Percentiles rank a stretch among this genome's conserved stretches.
Conservation (phyloP, 1,140 invertebrate genomes). For the Ceratosolen fusciceps region DNA sequence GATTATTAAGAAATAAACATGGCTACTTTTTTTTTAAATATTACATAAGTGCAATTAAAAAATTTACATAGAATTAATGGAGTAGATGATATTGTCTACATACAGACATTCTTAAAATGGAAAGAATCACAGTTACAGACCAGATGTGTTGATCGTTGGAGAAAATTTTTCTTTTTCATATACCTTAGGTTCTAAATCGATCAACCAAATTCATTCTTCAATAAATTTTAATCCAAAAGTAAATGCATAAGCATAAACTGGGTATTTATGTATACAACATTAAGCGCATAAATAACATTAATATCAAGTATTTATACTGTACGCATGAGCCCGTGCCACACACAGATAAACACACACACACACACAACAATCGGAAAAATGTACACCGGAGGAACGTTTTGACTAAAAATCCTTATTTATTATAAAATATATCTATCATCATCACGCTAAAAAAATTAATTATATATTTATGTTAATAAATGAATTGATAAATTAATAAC, state of each 20-base stretch:
- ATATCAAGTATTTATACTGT: slow-evolving; percentile 37
- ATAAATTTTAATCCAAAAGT: slow-evolving; percentile 43
- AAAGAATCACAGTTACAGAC: slow-evolving; percentile 48
- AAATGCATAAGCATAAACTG: slow-evolving; percentile 47
- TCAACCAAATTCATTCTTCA: slow-evolving; percentile 13
- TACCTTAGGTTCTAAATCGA: slow-evolving; percentile 18
- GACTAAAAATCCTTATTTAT: slow-evolving; percentile 41
- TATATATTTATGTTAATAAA: slow-evolving; percentile 1
- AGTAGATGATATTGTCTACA: slow-evolving; percentile 36
- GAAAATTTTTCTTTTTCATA: slow-evolving; percentile 20
- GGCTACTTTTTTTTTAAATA: slow-evolving; percentile 5
- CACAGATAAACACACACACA: too few species aligned
- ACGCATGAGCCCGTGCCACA: too few species aligned
- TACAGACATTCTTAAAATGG: slow-evolving; percentile 32
- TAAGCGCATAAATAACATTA: slow-evolving; percentile 37
- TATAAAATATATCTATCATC: slow-evolving; percentile 7
- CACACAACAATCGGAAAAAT: too few species aligned
- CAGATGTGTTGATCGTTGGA: slow-evolving; percentile 38
- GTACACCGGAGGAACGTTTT: slow-evolving; percentile 39
- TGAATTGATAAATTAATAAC: slow-evolving; percentile 34
- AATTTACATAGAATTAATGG: background rate
- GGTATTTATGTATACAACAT: slow-evolving; percentile 35
- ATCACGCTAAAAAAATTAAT: slow-evolving; percentile 27
- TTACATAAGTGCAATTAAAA: slow-evolving; percentile 16
- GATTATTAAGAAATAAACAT: slow-evolving; percentile 8